Conservation (phyloP, 2,888 invertebrate genomes). For the Lutraria lutraria region DNA sequence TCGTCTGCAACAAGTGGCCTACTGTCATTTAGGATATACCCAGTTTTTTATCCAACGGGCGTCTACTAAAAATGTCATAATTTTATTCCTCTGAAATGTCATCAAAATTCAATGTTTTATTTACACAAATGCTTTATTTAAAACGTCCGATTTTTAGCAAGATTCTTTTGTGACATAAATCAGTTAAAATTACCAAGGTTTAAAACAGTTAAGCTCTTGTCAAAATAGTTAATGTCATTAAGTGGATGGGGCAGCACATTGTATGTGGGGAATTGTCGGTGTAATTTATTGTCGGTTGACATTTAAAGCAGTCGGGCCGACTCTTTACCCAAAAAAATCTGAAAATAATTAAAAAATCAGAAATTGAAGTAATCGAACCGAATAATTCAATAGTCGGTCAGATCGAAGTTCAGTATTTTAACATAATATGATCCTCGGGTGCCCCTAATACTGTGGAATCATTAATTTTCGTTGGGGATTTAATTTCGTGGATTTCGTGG, state of each 20-base stretch:
- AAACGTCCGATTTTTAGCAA: constrained; percentile 11
- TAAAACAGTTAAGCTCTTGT: constrained; percentile 21
- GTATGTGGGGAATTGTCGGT: background rate
- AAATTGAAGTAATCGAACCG: too few relatives aligned
- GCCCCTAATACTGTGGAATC: too few relatives aligned
- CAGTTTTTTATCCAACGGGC: background rate
- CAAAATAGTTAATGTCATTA: constrained; percentile 14
- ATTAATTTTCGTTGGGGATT: too few relatives aligned
- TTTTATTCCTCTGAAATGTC: background rate
- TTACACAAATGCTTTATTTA: constrained; percentile 17
- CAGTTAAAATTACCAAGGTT: constrained; percentile 34
- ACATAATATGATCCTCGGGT: too few relatives aligned
- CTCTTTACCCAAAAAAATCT: background rate
- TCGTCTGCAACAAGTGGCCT: too few relatives aligned
- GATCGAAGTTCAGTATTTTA: too few relatives aligned
- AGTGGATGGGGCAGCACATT: constrained; percentile 25
- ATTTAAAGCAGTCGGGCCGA: constrained; percentile 19
- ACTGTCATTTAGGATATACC: too few relatives aligned
- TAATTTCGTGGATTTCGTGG: too few relatives aligned
- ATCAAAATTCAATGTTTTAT: constrained; percentile 3
- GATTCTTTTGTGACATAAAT: constrained; percentile 32
- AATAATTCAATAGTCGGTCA: too few relatives aligned
- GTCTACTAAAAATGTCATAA: constrained; percentile 9
- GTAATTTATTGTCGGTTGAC: constrained; percentile 20
- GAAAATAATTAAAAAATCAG: too few relatives aligned